Percentiles rank a stretch among this genome's conserved stretches.
phyloP scores from a whole-genome alignment of 1,140 invertebrate genomes.

The Lysiphlebus fabarum region DNA sequence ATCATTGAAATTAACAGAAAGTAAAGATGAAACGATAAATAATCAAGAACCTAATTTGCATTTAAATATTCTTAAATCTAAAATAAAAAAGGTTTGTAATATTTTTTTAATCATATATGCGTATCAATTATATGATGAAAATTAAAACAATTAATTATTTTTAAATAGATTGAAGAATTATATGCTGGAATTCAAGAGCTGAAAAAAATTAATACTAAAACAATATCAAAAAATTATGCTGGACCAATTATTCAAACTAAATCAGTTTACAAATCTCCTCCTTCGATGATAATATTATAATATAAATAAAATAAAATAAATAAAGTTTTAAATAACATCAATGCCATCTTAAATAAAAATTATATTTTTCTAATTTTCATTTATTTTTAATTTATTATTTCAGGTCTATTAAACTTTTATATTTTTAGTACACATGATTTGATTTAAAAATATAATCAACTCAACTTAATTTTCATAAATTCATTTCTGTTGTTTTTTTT shows the following conservation, averaged over 20 bases:
- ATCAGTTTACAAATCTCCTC: constrained; percentile 13
- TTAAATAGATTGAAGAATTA: constrained; percentile 30
- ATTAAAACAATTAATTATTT: constrained; percentile 21
- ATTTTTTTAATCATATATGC: not conserved
- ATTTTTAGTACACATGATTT: too few species aligned
- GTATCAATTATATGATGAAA: constrained; percentile 13
- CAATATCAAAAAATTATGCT: constrained; percentile 13
- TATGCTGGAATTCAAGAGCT: constrained; percentile 32
- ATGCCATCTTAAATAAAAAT: too few species aligned
- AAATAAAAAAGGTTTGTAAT: constrained; percentile 35
- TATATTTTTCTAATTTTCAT: too few species aligned
- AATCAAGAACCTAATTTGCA: constrained; percentile 20
- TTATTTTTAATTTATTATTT: too few species aligned
- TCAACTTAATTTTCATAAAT: too few species aligned
- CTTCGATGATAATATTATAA: constrained; percentile 25
- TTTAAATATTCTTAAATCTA: constrained; percentile 28
- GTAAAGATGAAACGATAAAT: too few species aligned
- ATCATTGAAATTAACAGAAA: constrained; percentile 21
- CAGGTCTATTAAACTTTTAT: too few species aligned
- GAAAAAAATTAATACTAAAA: constrained; percentile 26
- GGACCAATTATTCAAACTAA: constrained; percentile 14
- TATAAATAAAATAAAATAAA: constrained; percentile 5
- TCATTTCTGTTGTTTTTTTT: too few species aligned
- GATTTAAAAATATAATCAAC: too few species aligned
- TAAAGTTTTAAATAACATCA: not conserved